Percentiles rank a stretch among this genome's conserved stretches.
Conservation (phyloP, 2,888 invertebrate species). For the Thymelicus lineola region DNA sequence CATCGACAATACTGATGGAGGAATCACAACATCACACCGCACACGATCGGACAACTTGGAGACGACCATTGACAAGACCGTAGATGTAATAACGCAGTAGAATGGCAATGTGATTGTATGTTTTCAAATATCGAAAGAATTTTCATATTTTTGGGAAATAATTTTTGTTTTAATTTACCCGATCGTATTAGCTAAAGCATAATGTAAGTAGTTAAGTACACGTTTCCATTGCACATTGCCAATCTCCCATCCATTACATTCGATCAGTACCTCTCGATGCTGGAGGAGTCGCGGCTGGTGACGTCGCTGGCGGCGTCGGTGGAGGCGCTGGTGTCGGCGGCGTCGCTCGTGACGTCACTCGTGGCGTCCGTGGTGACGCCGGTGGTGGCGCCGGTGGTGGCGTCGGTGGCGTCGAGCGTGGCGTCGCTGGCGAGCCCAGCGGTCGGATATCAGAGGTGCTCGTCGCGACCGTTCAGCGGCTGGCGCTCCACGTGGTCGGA, state of each 20-base stretch:
- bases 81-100: not conserved
- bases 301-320: constrained; percentile 78
- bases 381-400: constrained; percentile 52
- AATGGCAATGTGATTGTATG: constrained; percentile 21
- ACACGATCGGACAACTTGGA: constrained; percentile 50
- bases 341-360: constrained; percentile 52
- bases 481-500: constrained; percentile 93
- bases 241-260: not conserved
- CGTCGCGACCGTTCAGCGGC: constrained; percentile 93
- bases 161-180: too few relatives aligned
- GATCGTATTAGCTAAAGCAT: too few relatives aligned
- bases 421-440: constrained; percentile 42
- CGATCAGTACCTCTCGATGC: constrained; percentile 72
- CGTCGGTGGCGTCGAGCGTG: constrained; percentile 62
- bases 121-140: too few relatives aligned
- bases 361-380: constrained; percentile 51
- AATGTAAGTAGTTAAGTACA: too few relatives aligned
- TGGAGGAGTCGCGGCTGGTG: constrained; percentile 76
- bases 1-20: constrained; percentile 21
- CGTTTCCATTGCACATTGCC: not conserved
- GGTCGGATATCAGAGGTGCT: constrained; percentile 87
- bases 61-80: constrained; percentile 44
- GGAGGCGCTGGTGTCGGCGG: constrained; percentile 50
- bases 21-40: not conserved
- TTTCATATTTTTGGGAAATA: too few relatives aligned